These are phyloP conservation scores for Rhagoletis pomonella DNA, from an alignment of 1,140 invertebrate genomes.

Conservation along the genomic window DNA sequence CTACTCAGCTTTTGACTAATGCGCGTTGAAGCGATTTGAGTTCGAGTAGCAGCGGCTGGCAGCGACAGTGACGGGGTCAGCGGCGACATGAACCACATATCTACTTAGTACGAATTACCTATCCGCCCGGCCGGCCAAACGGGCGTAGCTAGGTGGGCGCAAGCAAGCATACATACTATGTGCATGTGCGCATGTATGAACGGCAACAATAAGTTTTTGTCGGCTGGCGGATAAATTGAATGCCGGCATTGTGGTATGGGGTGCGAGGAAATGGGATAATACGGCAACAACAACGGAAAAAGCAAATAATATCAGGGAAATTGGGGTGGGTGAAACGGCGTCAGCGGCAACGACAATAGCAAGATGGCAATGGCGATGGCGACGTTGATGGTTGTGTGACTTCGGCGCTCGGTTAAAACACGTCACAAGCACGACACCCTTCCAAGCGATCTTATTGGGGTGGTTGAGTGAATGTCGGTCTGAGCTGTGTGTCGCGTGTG, in stretches of 20 bases:
- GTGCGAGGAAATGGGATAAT: conserved; percentile 1
- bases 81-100: not conserved
- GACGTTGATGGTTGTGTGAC: conserved; percentile 22
- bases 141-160: not conserved
- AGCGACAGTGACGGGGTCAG: not conserved
- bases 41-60: not conserved
- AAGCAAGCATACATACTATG: not conserved
- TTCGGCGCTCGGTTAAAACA: not conserved
- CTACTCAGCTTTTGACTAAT: conserved; percentile 29
- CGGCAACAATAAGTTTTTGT: not conserved
- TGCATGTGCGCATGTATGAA: not conserved
- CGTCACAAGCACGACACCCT: conserved; percentile 12
- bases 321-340: conserved; percentile 39
- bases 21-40: conserved; percentile 47
- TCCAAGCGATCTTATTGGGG: not conserved
- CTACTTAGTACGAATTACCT: not conserved
- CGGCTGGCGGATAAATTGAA: not conserved
- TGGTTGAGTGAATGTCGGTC: not conserved
- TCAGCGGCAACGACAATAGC: not conserved
- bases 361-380: not conserved
- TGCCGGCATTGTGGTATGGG: not conserved
- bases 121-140: not conserved
- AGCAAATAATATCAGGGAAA: conserved; percentile 38
- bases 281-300: conserved; percentile 30
- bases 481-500: not conserved